Base-by-base conservation (phyloP, 2,113 vertebrate genomes). In the Scopus umbretta region DNA sequence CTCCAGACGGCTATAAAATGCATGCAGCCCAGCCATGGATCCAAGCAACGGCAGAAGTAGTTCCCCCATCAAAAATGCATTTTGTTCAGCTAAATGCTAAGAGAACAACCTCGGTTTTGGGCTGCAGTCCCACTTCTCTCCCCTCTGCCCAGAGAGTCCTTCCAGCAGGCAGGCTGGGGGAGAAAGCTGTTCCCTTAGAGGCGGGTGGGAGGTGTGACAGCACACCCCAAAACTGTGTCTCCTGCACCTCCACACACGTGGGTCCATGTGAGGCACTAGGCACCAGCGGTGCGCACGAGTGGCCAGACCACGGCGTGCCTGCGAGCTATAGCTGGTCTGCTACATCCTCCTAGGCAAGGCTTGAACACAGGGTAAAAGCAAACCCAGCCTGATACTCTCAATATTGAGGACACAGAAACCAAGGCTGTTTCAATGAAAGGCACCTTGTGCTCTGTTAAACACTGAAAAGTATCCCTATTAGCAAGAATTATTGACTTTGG, bases 251-350 rank as follows among this genome's bases (percentile, higher is more conserved):
- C 15, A 19, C 32, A 25, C 13, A 4, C 2, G 2, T 0, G 8
- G 36, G n/a, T 55, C 25, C 4, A 1, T 1, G 3, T 22, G 36
- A 29, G 52, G 52, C 38, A 78, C 19, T 4, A 3, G 58, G 49
- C 43, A 62, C 10, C 49, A 55, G 38, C 4, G 4, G 9, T 1
- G 13, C 10, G 8, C 30, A 65, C 0, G 2, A 32, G 59, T 2
- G 20, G n/a, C 53, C 50, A 66, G 65, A 26, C 34, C 55, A 27
- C 0, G 0, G n/a, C 0, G 0, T 30, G 34, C 50, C 23, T 30
- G 0, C 19, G 75, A 68, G 26, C 58, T 65, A 1, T 6, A 56
- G 49, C 62, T 88, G 43, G 4, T 47, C 49, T 56, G 40, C 68
- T 66, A 5, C 2, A 0, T 52, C 30, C 19, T 72, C 19, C 34